Conservation (phyloP, 2,888 invertebrate species). For the Melikaiella ostensackeni region DNA sequence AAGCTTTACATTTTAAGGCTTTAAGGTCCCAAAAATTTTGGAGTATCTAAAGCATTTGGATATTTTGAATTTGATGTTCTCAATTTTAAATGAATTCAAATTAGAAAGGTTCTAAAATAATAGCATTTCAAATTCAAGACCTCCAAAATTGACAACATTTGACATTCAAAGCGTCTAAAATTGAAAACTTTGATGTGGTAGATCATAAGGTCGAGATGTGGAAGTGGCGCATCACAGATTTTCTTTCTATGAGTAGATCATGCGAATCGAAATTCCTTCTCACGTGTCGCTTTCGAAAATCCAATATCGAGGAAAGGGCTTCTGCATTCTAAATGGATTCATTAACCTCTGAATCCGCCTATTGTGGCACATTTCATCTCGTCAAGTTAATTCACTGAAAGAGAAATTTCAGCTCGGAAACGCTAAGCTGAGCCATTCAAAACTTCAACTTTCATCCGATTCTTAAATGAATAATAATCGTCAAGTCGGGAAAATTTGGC, state of each 20-base stretch:
- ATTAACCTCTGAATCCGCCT: background rate
- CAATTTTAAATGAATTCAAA: background rate
- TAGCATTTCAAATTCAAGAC: background rate
- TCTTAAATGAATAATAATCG: background rate
- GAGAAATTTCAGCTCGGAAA: background rate
- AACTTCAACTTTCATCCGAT: background rate
- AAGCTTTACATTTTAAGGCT: too few species aligned
- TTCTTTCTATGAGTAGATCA: background rate
- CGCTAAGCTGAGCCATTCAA: background rate
- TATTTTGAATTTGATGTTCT: too few species aligned
- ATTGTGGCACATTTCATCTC: slow-evolving; percentile 6
- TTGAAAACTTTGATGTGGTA: too few species aligned
- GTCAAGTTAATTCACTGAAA: background rate
- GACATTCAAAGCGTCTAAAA: background rate
- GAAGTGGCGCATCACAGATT: background rate
- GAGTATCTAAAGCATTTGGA: too few species aligned
- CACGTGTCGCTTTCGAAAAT: background rate
- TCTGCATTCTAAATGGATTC: slow-evolving; percentile 16
- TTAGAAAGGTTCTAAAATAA: background rate
- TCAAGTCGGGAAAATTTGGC: background rate
- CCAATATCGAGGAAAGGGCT: background rate
- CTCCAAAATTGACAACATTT: background rate
- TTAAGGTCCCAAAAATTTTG: too few species aligned
- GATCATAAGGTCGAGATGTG: background rate
- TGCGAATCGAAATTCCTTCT: background rate